A percentile compares a stretch with the other conserved stretches of the same genome.
phyloP scores from a whole-genome alignment of 2,888 invertebrate genomes.

The Philereme vetulata region DNA sequence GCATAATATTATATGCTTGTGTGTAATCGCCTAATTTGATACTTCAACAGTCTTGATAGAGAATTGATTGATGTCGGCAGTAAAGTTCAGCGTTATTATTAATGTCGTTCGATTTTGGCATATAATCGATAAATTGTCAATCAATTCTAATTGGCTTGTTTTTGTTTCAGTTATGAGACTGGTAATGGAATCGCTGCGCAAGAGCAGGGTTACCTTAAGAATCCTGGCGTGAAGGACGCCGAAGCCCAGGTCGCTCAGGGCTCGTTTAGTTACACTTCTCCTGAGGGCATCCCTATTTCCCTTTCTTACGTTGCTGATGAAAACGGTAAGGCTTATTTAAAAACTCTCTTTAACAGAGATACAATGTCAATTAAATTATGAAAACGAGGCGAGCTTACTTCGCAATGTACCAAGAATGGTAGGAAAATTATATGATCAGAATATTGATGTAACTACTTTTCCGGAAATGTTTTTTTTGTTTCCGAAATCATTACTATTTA shows the following conservation, averaged over 20 bases:
- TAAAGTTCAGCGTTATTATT: conserved; percentile 27
- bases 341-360: too few relatives aligned
- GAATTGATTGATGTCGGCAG: conserved; percentile 32
- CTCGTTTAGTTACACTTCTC: conserved; percentile 87
- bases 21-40: conserved; percentile 4
- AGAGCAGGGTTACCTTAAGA: conserved; percentile 88
- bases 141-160: conserved; percentile 18
- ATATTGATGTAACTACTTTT: too few relatives aligned
- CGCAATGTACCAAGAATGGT: too few relatives aligned
- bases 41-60: conserved; percentile 15
- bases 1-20: not conserved
- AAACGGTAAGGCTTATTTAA: conserved; percentile 75
- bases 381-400: too few relatives aligned
- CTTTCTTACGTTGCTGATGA: conserved; percentile 89
- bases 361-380: too few relatives aligned
- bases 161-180: conserved; percentile 85
- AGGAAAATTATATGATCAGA: too few relatives aligned
- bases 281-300: conserved; percentile 87
- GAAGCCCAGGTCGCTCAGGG: conserved; percentile 88
- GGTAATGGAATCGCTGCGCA: conserved; percentile 89
- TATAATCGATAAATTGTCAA: conserved; percentile 9
- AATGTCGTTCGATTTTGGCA: conserved; percentile 22
- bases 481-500: too few relatives aligned
- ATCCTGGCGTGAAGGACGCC: conserved; percentile 85
- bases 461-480: too few relatives aligned